Base-by-base conservation (phyloP, 2,113 vertebrate genomes). In the Carassius carassius region DNA sequence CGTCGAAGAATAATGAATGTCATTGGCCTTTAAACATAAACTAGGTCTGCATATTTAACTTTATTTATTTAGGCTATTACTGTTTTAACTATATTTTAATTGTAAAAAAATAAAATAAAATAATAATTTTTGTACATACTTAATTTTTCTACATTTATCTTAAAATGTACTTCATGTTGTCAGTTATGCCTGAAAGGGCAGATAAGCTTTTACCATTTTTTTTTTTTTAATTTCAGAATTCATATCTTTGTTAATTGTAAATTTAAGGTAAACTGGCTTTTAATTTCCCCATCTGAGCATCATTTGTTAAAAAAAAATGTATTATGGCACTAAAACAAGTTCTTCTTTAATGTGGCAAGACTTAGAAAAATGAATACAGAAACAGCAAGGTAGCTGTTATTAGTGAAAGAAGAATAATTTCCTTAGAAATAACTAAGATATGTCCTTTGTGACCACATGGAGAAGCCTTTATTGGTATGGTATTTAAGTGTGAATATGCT, bases 401-500 rank as follows among this genome's bases (percentile, higher is more conserved):
- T 60, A 84, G 72, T 72, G 32, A 78, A 86, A 82, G 29, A 70
- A 74, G 13, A 41, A 74, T 2, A 23, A 47, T 47, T 47, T 63
- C 81, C 19, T 83, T 75, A 76, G 16, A 86, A 73, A 81, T 65
- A 81, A 2, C 9, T 44, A 10, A 44, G 41, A 47, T 47, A 12
- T 70, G 14, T 70, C 75, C 44, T 29, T 65, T n/a, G 19, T 80
- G 35, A 74, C 81, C 69, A 84, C 47, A 84, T 32, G n/a, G 32
- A 69, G 54, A 84, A 32, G 23, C 70, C 65, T 83, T 12, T 44
- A 35, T 32, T 6, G 2, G 16, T 67, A 67, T 35, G 65, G 51
- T 23, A 87, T 87, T 84, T 17, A 65, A 69, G 51, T 78, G 62
- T 87, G 41, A 58, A 73, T 82, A 83, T 86, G 70, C 75, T 29